phyloP scores from a whole-genome alignment of 2,113 vertebrate genomes.

The Malaclemys terrapin region DNA sequence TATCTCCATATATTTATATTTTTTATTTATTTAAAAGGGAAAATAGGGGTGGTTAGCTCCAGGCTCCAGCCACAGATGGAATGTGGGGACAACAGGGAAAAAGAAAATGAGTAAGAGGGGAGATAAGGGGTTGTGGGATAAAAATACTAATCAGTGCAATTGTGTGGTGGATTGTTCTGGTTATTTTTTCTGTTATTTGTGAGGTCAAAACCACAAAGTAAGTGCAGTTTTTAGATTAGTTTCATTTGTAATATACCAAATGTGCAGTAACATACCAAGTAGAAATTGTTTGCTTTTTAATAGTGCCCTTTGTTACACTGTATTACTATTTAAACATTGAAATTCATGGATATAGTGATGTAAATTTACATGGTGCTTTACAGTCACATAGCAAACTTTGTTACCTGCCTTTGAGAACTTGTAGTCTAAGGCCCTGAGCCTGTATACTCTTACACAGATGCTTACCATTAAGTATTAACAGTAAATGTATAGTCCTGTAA shows the following conservation, averaged over 20 bases:
- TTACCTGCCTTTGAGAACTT: slow-evolving; percentile 9
- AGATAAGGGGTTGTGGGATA: background rate
- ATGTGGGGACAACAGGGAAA: background rate
- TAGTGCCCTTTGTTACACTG: background rate
- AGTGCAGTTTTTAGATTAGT: background rate
- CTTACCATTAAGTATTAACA: background rate
- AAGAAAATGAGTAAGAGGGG: background rate
- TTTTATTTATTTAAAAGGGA: background rate
- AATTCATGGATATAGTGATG: background rate
- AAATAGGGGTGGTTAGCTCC: background rate
- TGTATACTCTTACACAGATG: background rate
- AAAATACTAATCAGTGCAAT: background rate
- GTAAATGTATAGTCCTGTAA: background rate
- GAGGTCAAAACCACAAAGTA: background rate
- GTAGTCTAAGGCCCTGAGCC: slow-evolving; percentile 7
- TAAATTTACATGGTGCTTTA: slow-evolving; percentile 15
- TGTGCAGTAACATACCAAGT: background rate
- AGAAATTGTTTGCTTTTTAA: background rate
- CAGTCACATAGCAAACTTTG: background rate
- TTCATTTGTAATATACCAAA: background rate
- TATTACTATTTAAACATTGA: background rate
- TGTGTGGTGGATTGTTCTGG: background rate
- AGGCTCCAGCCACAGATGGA: background rate
- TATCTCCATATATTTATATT: no score
- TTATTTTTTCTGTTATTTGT: background rate